These are phyloP conservation scores for Endotricha flammealis DNA, from an alignment of 2,888 invertebrate genomes.

Conservation along the genomic window DNA sequence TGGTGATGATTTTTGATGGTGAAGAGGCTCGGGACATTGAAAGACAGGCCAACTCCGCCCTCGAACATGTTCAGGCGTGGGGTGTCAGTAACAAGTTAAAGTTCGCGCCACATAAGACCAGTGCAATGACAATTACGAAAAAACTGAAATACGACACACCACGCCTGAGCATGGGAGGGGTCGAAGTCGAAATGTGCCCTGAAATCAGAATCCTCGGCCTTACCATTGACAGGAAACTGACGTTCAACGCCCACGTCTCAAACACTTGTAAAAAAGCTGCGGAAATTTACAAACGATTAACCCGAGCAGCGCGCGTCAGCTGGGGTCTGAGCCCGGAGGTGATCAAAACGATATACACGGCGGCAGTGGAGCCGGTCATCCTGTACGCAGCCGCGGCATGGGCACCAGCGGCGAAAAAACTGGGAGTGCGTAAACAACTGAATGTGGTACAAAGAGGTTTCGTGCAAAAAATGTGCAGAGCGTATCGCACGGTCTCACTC, in stretches of 20 bases:
- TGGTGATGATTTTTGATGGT: neutral
- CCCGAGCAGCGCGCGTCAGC: too few relatives aligned
- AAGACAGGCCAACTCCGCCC: neutral
- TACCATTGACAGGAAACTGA: too few relatives aligned
- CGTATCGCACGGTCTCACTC: neutral
- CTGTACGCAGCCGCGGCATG: constrained; percentile 1
- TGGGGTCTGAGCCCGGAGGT: neutral
- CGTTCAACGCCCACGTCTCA: constrained; percentile 2
- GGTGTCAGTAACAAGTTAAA: constrained; percentile 1
- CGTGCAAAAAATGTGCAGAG: neutral
- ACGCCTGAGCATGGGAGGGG: too few relatives aligned
- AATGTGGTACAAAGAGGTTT: neutral
- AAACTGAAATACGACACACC: neutral
- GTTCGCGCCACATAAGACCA: neutral
- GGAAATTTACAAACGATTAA: too few relatives aligned
- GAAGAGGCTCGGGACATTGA: neutral
- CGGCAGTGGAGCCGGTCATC: neutral
- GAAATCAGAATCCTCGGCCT: constrained; percentile 3
- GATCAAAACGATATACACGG: neutral
- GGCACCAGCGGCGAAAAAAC: neutral
- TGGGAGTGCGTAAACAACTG: neutral
- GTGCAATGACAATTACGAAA: too few relatives aligned
- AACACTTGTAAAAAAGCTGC: neutral
- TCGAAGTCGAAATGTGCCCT: neutral
- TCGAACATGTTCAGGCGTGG: constrained; percentile 5